phyloP scores from a whole-genome alignment of 2,797 vertebrate genomes.

The Dendrocincla fuliginosa region DNA sequence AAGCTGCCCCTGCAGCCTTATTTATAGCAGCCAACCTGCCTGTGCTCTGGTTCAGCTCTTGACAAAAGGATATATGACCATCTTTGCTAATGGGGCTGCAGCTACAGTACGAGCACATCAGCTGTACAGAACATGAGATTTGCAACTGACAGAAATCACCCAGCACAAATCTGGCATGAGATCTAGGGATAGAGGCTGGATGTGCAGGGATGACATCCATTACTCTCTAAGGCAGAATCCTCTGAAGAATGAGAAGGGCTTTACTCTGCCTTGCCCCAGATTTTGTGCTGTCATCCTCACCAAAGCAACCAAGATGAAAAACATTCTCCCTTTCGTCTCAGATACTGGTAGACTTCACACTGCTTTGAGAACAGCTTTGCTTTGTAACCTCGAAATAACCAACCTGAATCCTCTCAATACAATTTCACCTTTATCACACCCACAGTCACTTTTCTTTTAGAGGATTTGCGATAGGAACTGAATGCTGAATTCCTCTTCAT shows the following conservation, averaged over 20 bases:
- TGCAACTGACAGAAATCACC: neutral
- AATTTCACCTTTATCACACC: neutral
- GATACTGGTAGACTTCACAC: neutral
- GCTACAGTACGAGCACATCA: constrained; percentile 9
- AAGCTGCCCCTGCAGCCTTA: neutral
- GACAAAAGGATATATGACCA: neutral
- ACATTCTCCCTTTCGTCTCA: neutral
- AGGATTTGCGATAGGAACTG: neutral
- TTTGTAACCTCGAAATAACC: neutral
- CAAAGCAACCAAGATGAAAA: neutral
- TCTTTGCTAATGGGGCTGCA: neutral
- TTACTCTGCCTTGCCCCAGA: neutral
- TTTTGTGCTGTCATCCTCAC: neutral
- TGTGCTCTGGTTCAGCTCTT: neutral
- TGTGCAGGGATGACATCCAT: neutral
- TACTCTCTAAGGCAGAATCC: neutral
- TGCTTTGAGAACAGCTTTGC: neutral
- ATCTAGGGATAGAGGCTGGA: neutral
- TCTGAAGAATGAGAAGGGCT: neutral
- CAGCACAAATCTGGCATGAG: neutral
- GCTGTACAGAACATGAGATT: neutral
- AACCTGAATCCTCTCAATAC: neutral
- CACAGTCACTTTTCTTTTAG: neutral
- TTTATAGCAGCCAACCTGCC: neutral
- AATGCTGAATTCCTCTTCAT: neutral